phyloP scores from a whole-genome alignment of 1,140 invertebrate genomes.

The Metaphire vulgaris region DNA sequence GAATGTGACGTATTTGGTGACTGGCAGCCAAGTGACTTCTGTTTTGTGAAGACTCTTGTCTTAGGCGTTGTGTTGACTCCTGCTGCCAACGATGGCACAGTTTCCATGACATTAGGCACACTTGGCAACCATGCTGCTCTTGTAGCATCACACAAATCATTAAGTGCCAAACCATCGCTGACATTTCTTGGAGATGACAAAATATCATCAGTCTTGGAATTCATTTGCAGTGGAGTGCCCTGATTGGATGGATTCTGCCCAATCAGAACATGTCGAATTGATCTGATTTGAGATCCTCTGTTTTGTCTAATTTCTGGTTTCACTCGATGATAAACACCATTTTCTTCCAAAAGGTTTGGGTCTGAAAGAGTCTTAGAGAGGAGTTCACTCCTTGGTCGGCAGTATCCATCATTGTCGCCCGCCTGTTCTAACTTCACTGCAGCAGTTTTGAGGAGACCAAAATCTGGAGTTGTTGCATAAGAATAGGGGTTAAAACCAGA shows the following conservation, averaged over 20 bases:
- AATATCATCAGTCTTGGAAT: no score
- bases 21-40: not conserved
- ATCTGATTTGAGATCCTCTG: not conserved
- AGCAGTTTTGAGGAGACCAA: not conserved
- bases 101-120: no score
- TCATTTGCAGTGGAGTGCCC: no score
- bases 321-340: not conserved
- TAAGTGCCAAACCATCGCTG: no score
- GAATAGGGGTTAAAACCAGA: not conserved
- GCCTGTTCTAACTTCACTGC: not conserved
- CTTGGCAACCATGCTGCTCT: no score
- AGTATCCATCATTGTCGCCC: not conserved
- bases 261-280: not conserved
- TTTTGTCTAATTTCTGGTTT: not conserved
- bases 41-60: not conserved
- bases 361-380: not conserved
- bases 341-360: not conserved
- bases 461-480: not conserved
- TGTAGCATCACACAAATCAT: no score
- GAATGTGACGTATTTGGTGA: not conserved
- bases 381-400: not conserved
- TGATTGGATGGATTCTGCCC: not conserved
- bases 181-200: no score
- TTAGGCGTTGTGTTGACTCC: not conserved
- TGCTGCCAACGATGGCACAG: no score